These are phyloP conservation scores for human DNA, from an alignment of 2,113 vertebrate species.

Conservation along the genomic window DNA sequence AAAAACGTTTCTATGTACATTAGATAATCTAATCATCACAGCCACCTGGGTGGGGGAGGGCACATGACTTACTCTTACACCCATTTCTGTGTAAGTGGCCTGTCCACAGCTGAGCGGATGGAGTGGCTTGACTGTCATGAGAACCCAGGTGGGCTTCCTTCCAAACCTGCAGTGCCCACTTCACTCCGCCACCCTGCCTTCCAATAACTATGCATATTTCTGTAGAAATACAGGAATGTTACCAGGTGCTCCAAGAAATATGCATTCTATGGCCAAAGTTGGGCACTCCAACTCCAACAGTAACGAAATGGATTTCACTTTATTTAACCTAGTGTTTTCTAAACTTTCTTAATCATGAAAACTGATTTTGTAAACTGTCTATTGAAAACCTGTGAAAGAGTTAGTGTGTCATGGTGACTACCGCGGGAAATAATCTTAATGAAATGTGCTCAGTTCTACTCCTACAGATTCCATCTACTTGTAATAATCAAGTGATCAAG, in stretches of 20 bases:
- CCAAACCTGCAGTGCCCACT: not conserved
- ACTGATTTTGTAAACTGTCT: not conserved
- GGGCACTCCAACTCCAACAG: not conserved
- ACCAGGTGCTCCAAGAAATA: not conserved
- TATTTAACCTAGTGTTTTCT: not conserved
- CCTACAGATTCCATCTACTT: not conserved
- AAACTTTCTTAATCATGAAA: not conserved
- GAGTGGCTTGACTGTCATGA: not conserved
- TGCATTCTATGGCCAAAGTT: not conserved
- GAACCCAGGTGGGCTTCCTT: not conserved
- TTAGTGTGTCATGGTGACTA: not conserved
- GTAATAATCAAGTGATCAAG: not conserved
- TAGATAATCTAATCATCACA: not conserved
- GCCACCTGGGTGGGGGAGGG: no score
- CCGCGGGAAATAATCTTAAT: not conserved
- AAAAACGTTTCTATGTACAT: not conserved
- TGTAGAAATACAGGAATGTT: not conserved
- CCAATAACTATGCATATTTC: not conserved
- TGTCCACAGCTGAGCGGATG: fast-evolving
- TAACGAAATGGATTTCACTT: not conserved
- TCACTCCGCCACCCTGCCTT: not conserved
- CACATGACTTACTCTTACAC: fast-evolving
- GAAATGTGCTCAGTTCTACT: not conserved
- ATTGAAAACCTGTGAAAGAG: not conserved
- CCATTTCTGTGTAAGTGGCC: no score